Conservation (phyloP, 1,140 invertebrate genomes). For the Drosophila sproati region DNA sequence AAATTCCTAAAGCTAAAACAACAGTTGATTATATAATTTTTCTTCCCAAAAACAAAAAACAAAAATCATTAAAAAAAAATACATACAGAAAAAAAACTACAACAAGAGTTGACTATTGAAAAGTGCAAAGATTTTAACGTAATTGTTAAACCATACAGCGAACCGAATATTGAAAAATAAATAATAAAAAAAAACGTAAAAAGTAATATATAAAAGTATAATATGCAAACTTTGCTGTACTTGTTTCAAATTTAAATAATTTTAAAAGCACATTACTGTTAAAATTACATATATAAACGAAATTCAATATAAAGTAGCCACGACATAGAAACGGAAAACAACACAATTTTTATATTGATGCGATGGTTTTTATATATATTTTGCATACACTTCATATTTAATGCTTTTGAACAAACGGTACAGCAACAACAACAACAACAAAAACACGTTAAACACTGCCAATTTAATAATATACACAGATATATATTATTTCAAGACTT, state of each 20-base stretch:
- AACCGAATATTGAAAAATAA: conserved; percentile 56
- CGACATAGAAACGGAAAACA: background rate
- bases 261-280: conserved; percentile 73
- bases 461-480: conserved; percentile 41
- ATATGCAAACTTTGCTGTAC: conserved; percentile 61
- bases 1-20: conserved; percentile 39
- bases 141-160: conserved; percentile 83
- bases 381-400: conserved; percentile 35
- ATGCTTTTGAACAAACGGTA: conserved; percentile 20
- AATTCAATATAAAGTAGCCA: conserved; percentile 24
- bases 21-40: conserved; percentile 9
- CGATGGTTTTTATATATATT: conserved; percentile 11
- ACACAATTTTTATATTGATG: conserved; percentile 35
- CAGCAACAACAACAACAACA: conserved; percentile 27
- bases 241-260: conserved; percentile 75
- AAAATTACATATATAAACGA: conserved; percentile 44
- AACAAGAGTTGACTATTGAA: conserved; percentile 81
- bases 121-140: conserved; percentile 81
- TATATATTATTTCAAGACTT: conserved; percentile 43
- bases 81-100: conserved; percentile 62
- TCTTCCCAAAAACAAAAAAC: conserved; percentile 17
- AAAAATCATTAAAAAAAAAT: conserved; percentile 26
- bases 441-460: conserved; percentile 62
- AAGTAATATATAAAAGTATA: conserved; percentile 10
- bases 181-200: conserved; percentile 30